Conservation (phyloP, 2,113 vertebrate genomes). For the Albula goreensis region DNA sequence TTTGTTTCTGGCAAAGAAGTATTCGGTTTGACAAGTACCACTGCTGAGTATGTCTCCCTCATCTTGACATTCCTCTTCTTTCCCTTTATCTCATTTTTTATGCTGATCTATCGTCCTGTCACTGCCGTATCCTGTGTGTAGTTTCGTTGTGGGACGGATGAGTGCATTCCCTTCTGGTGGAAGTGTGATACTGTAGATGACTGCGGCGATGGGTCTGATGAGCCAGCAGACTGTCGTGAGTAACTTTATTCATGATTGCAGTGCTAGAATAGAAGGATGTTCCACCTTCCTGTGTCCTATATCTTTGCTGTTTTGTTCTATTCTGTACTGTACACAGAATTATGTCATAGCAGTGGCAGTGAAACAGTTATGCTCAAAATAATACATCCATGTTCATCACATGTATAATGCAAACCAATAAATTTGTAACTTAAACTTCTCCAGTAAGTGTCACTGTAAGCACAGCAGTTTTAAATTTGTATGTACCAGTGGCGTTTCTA, state of each 20-base stretch:
- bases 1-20: neutral
- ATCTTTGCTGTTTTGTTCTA: no score
- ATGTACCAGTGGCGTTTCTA: no score
- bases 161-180: conserved; percentile 99
- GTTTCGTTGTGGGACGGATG: conserved; percentile 97
- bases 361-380: no score
- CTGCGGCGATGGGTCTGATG: conserved; percentile 95
- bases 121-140: conserved; percentile 43
- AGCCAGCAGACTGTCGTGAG: conserved; percentile 94
- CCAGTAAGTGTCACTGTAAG: no score
- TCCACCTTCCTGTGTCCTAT: no score
- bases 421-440: no score
- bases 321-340: no score
- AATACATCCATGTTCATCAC: no score
- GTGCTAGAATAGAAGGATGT: no score
- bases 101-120: neutral
- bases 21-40: neutral
- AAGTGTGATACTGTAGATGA: conserved; percentile 98
- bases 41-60: neutral
- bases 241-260: conserved; percentile 44
- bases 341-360: no score
- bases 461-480: no score
- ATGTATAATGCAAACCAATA: no score
- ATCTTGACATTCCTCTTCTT: neutral
- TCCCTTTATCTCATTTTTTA: neutral